Percentiles rank a stretch among this genome's conserved stretches.
Conservation (phyloP, 1,140 invertebrate genomes). For the Meloidogyne hapla region DNA sequence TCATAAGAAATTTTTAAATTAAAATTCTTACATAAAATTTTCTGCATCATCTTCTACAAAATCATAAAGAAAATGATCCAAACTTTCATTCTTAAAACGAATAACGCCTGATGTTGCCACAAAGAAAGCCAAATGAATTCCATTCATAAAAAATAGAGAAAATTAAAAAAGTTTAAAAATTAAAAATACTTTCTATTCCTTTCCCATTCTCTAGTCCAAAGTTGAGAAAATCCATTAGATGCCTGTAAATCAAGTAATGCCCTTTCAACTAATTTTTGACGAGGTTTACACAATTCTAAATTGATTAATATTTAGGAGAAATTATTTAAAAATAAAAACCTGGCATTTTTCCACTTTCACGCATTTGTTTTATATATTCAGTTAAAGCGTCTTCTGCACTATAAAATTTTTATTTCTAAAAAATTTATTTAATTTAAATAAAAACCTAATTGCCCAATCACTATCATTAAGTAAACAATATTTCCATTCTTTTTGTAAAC, state of each 20-base stretch:
- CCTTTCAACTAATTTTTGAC: slow-evolving; percentile 56
- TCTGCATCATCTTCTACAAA: neutral
- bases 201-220: slow-evolving; percentile 53
- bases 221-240: slow-evolving; percentile 41
- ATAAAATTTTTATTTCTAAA: neutral
- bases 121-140: slow-evolving; percentile 62
- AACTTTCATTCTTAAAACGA: slow-evolving; percentile 56
- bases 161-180: slow-evolving; percentile 14
- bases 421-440: neutral
- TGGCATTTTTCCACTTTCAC: slow-evolving; percentile 46
- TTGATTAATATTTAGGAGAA: neutral
- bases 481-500: slow-evolving; percentile 62
- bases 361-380: slow-evolving; percentile 59
- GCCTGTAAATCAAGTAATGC: slow-evolving; percentile 58
- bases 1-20: too few species aligned
- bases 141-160: slow-evolving; percentile 38
- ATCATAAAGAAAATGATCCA: slow-evolving; percentile 53
- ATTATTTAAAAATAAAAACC: neutral
- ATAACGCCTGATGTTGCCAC: slow-evolving; percentile 60
- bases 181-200: slow-evolving; percentile 37
- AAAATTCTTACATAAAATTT: neutral
- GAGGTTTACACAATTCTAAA: slow-evolving; percentile 45
- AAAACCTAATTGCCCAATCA: slow-evolving; percentile 40
- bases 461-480: slow-evolving; percentile 63
- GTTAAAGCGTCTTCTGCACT: slow-evolving; percentile 57